phyloP scores from a whole-genome alignment of 2,113 vertebrate species.

The Zosterops japonicus region DNA sequence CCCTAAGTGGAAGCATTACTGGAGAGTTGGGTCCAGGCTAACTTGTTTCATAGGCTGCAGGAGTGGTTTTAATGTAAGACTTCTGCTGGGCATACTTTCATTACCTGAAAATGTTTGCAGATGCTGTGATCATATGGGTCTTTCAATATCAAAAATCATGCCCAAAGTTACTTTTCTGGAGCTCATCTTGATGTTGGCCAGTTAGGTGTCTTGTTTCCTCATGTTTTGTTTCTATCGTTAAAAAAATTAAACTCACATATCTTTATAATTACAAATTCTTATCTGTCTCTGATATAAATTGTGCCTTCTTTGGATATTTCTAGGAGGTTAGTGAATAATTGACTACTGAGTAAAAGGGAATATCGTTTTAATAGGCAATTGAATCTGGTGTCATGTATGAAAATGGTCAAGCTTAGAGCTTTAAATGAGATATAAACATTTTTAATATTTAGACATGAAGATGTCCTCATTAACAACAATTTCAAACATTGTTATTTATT shows the following conservation, averaged over 20 bases:
- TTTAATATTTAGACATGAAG: neutral
- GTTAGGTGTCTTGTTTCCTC: neutral
- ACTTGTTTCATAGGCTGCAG: neutral
- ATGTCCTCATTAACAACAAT: neutral
- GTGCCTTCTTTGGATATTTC: neutral
- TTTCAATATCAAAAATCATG: neutral
- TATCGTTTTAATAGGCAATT: neutral
- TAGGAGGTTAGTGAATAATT: conserved; percentile 15
- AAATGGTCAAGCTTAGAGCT: neutral
- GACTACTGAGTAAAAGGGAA: neutral
- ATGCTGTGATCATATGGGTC: neutral
- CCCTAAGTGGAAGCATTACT: neutral
- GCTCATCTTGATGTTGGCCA: neutral
- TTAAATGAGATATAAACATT: neutral
- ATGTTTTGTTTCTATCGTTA: neutral
- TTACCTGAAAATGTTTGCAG: neutral
- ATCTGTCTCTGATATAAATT: neutral
- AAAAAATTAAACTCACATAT: neutral
- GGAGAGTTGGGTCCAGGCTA: fast-evolving
- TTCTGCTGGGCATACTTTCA: neutral
- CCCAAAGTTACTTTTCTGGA: neutral
- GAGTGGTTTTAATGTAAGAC: neutral
- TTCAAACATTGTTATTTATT: neutral
- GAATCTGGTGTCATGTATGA: neutral
- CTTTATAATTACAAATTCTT: neutral